These are phyloP conservation scores for Neopelma chrysocephalum DNA, from an alignment of 2,797 vertebrate species.

Conservation along the genomic window DNA sequence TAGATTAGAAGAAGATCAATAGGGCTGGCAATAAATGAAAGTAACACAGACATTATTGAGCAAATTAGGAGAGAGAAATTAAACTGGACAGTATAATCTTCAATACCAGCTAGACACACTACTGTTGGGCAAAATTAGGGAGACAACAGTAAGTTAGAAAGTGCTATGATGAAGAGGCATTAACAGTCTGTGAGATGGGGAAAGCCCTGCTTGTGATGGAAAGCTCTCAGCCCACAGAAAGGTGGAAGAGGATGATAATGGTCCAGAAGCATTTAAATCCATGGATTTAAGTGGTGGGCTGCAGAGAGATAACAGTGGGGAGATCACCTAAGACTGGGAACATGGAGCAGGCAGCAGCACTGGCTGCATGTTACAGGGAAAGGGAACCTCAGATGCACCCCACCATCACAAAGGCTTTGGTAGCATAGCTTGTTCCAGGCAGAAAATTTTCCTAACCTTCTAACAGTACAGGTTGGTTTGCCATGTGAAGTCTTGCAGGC, in stretches of 20 bases:
- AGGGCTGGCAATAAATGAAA: conserved; percentile 73
- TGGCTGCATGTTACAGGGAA: background rate
- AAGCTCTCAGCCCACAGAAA: background rate
- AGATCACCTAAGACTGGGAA: background rate
- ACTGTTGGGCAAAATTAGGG: conserved; percentile 38
- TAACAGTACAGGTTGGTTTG: accelerated
- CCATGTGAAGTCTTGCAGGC: background rate
- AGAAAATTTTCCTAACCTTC: background rate
- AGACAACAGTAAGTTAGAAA: conserved; percentile 32
- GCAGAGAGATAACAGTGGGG: background rate
- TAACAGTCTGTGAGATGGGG: background rate
- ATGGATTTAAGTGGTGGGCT: background rate
- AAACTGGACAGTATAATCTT: conserved; percentile 63
- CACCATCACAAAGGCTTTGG: background rate
- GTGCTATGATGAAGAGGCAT: background rate
- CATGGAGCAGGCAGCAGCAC: accelerated
- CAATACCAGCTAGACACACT: conserved; percentile 35
- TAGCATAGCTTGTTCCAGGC: background rate
- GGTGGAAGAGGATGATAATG: background rate
- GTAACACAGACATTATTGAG: conserved; percentile 72
- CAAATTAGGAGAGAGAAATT: conserved; percentile 71
- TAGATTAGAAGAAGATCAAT: conserved; percentile 74
- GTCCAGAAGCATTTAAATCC: background rate
- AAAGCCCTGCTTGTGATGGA: background rate
- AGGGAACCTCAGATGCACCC: background rate